These are phyloP conservation scores for Halcyon smyrnensis DNA, from an alignment of 2,797 vertebrate species.

Conservation along the genomic window DNA sequence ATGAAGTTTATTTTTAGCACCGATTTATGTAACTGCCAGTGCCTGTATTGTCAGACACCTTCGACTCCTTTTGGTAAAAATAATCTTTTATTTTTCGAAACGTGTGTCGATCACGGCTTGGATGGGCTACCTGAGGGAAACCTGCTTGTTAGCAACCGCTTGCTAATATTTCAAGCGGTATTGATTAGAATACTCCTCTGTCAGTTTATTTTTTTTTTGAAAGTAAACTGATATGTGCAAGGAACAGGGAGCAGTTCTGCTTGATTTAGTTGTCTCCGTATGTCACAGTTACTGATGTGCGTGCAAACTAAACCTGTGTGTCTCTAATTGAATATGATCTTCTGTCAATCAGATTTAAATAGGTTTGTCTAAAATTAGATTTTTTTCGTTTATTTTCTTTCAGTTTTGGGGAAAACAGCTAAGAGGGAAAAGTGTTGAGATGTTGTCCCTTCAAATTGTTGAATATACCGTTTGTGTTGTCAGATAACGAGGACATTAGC, in stretches of 20 bases:
- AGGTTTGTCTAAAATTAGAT: neutral
- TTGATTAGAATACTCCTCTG: neutral
- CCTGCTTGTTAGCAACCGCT: accelerated
- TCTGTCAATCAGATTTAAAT: neutral
- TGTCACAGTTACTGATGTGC: neutral
- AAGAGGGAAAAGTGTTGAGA: neutral
- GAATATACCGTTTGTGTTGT: neutral
- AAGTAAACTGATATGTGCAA: neutral
- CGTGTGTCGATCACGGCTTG: neutral
- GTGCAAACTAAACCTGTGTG: neutral
- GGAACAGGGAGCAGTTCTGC: neutral
- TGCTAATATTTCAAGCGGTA: neutral
- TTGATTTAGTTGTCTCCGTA: neutral
- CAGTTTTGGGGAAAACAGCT: neutral
- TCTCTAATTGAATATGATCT: neutral
- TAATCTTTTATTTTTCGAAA: neutral
- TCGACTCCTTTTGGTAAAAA: neutral
- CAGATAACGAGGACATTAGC: neutral
- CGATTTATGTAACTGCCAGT: constrained; percentile 34
- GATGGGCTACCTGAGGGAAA: neutral
- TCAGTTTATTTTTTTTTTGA: neutral
- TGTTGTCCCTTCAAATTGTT: neutral
- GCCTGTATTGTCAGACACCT: neutral
- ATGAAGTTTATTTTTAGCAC: constrained; percentile 51
- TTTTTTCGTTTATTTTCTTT: neutral